phyloP scores from a whole-genome alignment of 2,113 vertebrate species.

The Brienomyrus brachyistius region DNA sequence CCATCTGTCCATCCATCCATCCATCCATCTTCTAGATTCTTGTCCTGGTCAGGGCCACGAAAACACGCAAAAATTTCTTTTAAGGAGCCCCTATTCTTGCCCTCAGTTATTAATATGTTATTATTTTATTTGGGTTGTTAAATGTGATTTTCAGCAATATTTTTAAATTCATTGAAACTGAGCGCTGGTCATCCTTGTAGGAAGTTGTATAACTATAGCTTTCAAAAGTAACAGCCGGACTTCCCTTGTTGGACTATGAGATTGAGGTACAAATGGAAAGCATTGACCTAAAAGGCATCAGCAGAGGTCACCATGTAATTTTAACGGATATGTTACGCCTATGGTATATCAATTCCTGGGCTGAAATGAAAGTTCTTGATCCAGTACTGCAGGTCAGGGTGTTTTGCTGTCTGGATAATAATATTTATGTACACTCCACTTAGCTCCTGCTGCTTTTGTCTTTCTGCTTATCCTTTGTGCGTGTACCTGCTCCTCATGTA shows the following conservation, averaged over 20 bases:
- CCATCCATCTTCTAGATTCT: neutral
- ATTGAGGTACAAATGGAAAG: slow-evolving; percentile 12
- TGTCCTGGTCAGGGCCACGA: neutral
- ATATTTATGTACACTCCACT: neutral
- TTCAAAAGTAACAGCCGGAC: slow-evolving; percentile 3
- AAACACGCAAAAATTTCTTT: neutral
- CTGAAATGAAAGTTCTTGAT: slow-evolving; percentile 14
- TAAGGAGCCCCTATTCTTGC: neutral
- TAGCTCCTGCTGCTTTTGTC: neutral
- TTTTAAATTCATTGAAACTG: neutral
- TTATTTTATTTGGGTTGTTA: neutral
- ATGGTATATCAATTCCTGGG: slow-evolving; percentile 9
- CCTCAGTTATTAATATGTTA: neutral
- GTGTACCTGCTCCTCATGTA: neutral
- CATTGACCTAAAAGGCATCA: slow-evolving; percentile 4
- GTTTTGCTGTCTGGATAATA: slow-evolving; percentile 9
- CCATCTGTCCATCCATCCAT: neutral
- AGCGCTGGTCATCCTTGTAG: neutral
- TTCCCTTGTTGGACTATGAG: neutral
- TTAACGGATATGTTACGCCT: slow-evolving; percentile 16
- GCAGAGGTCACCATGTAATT: slow-evolving; percentile 15
- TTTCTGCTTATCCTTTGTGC: neutral
- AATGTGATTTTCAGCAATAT: neutral
- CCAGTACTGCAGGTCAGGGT: slow-evolving; percentile 8
- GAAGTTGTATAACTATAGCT: neutral